Conservation (phyloP, 2,113 vertebrate genomes). For the Dendrocopos noguchii region DNA sequence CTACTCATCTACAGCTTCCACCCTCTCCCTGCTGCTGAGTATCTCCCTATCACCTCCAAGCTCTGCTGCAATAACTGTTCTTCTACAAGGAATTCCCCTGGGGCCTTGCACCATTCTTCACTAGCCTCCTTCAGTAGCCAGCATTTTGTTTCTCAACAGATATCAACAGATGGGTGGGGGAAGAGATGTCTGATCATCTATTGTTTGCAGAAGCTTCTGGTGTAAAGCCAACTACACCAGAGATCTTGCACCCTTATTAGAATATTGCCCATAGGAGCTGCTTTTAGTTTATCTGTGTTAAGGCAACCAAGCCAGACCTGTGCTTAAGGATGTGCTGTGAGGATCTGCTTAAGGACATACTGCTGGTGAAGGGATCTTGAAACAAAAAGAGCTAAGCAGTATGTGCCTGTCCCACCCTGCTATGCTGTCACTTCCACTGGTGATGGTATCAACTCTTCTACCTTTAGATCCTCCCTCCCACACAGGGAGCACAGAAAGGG, state of each 20-base stretch:
- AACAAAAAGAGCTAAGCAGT: neutral
- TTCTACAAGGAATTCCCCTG: neutral
- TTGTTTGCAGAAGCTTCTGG: neutral
- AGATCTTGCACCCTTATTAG: neutral
- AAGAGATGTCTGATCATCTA: neutral
- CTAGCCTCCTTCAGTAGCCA: neutral
- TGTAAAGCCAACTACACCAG: neutral
- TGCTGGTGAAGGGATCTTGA: neutral
- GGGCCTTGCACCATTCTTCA: neutral
- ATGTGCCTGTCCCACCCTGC: neutral
- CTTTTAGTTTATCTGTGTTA: neutral
- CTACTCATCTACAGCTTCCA: neutral
- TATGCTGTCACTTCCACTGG: neutral
- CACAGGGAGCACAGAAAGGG: neutral
- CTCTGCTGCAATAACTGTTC: neutral
- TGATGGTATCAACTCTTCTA: neutral
- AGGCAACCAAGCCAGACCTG: neutral
- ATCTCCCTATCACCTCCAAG: neutral
- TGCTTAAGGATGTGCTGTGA: neutral
- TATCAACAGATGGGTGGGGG: neutral
- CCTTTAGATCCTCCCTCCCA: neutral
- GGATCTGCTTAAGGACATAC: neutral
- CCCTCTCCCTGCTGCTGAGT: neutral
- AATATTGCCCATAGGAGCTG: neutral
- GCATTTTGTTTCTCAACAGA: neutral